These are phyloP conservation scores for Mobula birostris DNA, from an alignment of 2,113 vertebrate genomes.

Conservation along the genomic window DNA sequence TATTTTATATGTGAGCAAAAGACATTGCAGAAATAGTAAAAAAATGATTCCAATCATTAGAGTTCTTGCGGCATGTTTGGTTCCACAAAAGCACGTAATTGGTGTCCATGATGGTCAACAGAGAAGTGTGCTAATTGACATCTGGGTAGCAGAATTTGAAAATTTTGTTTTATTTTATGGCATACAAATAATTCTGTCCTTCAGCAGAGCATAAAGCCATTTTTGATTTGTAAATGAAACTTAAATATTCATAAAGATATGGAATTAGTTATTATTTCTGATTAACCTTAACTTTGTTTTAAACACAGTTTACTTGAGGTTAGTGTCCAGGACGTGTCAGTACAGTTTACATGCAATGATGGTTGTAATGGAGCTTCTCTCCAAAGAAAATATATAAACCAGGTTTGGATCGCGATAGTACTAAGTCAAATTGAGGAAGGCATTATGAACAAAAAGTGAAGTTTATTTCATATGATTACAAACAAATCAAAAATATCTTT, in stretches of 20 bases:
- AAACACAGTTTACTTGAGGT: background rate
- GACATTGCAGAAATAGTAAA: slow-evolving; percentile 62
- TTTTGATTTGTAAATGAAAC: background rate
- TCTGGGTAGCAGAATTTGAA: slow-evolving; percentile 53
- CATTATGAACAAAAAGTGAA: background rate
- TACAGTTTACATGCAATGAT: background rate
- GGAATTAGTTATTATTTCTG: background rate
- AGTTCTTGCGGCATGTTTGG: slow-evolving; percentile 47
- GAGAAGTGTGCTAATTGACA: slow-evolving; percentile 51
- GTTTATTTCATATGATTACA: background rate
- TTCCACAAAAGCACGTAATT: slow-evolving; percentile 39
- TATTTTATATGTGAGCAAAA: slow-evolving; percentile 67
- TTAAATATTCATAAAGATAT: background rate
- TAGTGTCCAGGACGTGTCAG: background rate
- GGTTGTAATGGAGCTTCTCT: background rate
- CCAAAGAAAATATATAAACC: background rate
- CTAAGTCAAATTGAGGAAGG: background rate
- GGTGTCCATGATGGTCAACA: background rate
- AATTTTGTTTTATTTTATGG: slow-evolving; percentile 54
- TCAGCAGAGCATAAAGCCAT: background rate
- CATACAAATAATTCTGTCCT: slow-evolving; percentile 12
- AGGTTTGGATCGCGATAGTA: background rate
- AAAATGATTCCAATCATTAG: slow-evolving; percentile 46
- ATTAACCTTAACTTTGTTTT: background rate
- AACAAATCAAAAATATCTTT: background rate